Base-by-base conservation (phyloP, 2,797 vertebrate species). In the Chelon auratus region DNA sequence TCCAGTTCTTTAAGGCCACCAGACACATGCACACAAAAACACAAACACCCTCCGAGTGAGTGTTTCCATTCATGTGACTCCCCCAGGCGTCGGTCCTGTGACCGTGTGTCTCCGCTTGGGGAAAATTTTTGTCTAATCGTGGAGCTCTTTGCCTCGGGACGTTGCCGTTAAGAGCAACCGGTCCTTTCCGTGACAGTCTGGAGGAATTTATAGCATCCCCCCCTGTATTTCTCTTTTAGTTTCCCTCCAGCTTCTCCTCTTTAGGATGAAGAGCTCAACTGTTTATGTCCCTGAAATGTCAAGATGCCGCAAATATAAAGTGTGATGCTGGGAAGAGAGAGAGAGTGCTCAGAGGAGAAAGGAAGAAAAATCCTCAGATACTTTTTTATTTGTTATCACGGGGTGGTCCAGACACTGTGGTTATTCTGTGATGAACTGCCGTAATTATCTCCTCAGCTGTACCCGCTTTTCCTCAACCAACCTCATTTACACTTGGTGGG, bases 11-110 rank as follows among this genome's bases (percentile, higher is more conserved):
- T 30, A 18, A 55, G 57, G 17, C 4, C 14, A 43, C 14, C 42
- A 43, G 14, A 43, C 14, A 17, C 5, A 15, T 15, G 4, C 14
- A 20, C 20, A 52, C 3, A 12, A 1, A 51, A 36, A 65, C 26
- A 56, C 0, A 37, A 1, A 72, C 2, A 13, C 56, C 43, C 4
- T 58, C 26, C 4, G 20, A 57, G 33, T 70, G 26, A 63, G 36
- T 58, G 14, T 68, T 72, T 78, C 47, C 50, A 11, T 20, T 70
- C 78, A 82, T 82, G 80, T 85, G 82, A 83, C 17, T 2, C 9
- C 67, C 63, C 15, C 42, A 4, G 77, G 47, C 33, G 58, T 36
- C 10, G 48, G 72, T 81, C 84, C 58, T 80, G 65, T 83, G 84
- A 76, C 76, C 24, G 18, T 6, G 9, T 52, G 51, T 63, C 58